Base-by-base conservation (phyloP, 1,140 invertebrate species). In the Apis mellifera region DNA sequence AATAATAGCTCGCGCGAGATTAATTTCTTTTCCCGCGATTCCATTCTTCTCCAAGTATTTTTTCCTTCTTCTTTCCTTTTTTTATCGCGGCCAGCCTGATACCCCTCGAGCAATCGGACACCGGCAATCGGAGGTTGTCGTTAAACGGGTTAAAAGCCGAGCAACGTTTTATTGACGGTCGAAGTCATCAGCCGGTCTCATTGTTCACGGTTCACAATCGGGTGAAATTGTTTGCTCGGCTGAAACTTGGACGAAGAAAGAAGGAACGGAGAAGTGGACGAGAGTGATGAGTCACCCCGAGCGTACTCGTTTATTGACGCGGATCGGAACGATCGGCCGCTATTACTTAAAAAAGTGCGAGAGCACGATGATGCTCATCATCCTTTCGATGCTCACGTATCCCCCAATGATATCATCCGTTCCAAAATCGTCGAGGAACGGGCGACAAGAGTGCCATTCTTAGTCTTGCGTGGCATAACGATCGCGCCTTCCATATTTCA, bases 131-230 rank as follows among this genome's bases (percentile, higher is more conserved):
- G 50, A 12, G 32, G 7, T n/a, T n/a, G 54, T 50, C 26, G n/a
- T 79, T 73, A 23, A 80, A 55, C 62, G 32, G 21, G 26, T 55
- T 64, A 55, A 80, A 60, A 50, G 26, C 19, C 54, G 65, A 23
- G 32, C 11, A 32, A 11, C 26, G 66, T 60, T 71, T 42, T 71
- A 71, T 52, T 17, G 68, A 23, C 54, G 66, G 0, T 19, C 26
- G 23, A 60, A 78, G 78, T 73, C 57, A 71, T 62, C 55, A 42
- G 54, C n/a, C 12, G 11, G 7, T 57, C 12, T 79, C 69, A 76
- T 81, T 68, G 72, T 81, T 76, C 79, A 81, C 71, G 78, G 78
- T 80, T 65, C 78, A 26, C 78, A 64, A 81, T 76, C 79, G 26
- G 54, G 71, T 17, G 79, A 81, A 81, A 81, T 81, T 75, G 78